Evolutionary conservation across 2,888 invertebrate species (phyloP), one percentile per base, ranked within the genome.

Genomic region (Arctia plantaginis): DNA sequence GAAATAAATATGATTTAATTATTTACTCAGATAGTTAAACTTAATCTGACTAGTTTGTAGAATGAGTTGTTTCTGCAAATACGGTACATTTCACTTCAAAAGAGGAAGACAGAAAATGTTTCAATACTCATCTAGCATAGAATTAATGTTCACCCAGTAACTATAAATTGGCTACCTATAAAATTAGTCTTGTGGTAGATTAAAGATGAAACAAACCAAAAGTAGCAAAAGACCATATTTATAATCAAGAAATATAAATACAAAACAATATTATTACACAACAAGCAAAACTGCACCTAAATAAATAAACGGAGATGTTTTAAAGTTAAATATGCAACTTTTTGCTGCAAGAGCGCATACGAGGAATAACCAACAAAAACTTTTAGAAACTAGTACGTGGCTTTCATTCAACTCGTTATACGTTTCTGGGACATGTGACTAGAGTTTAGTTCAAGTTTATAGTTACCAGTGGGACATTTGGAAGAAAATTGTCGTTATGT

Each of bases 321-420:
- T 18, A 68, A 73, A 77, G 62, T 80, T 79, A 66, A 75, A 76
- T 71, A 80, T 69, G 77, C 62, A 76, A 73, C 41, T 78, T 77
- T 81, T 82, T 71, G 44, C 72, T 74, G 69, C 47, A 76, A 75
- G 76, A 74, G 66, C 68, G 75, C 74, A 76, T 62, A 74, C 71
- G 68, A 62, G 62, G 23, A 76, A 67, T 71, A 74, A 75, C 70
- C 64, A 59, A 75, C 76, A 75, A 68, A 77, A 85, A 81, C 78
- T 81, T 85, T 55, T 75, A 59, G 71, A 71, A 75, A 72, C 74
- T 76, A 33, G 72, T 80, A 69, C 74, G 75, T 75, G 66, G 79
- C 67, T 77, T 81, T 70, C 75, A 80, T 78, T 81, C 73, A 74
- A 77, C 74, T 76, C 75, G 81, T 82, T 82, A 75, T 75, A 77